phyloP scores from a whole-genome alignment of 2,888 invertebrate genomes.

The Metacarcinus magister region DNA sequence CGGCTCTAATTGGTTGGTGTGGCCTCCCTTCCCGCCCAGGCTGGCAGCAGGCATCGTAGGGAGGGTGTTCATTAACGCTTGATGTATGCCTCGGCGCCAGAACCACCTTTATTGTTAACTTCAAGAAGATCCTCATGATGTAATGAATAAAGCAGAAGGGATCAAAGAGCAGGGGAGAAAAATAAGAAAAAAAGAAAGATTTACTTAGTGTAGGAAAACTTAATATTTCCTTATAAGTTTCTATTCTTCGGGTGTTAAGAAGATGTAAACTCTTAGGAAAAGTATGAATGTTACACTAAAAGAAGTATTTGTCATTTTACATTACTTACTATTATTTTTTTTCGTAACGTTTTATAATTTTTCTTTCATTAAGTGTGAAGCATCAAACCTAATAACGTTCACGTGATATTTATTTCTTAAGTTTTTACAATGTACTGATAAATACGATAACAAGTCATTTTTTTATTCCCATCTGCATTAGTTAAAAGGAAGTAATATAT shows the following conservation, averaged over 20 bases:
- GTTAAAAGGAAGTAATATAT: neutral
- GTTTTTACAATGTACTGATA: too few relatives aligned
- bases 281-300: neutral
- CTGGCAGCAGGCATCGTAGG: neutral
- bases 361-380: neutral
- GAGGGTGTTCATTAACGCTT: neutral
- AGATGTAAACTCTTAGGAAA: too few relatives aligned
- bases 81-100: neutral
- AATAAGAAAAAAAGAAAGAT: neutral
- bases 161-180: neutral
- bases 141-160: neutral
- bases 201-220: neutral
- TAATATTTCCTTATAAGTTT: neutral
- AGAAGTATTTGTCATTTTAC: neutral
- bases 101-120: slow-evolving; percentile 3
- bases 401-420: too few relatives aligned
- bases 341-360: neutral
- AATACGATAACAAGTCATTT: too few relatives aligned
- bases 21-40: neutral
- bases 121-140: neutral
- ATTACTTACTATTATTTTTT: neutral
- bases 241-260: neutral
- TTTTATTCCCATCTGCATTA: neutral
- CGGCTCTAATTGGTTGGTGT: neutral
- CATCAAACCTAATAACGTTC: too few relatives aligned